Evolutionary conservation across 2,797 vertebrate genomes (phyloP), one percentile per base, ranked within the genome.

Genomic region (Oryzias dopingdopingensis): DNA sequence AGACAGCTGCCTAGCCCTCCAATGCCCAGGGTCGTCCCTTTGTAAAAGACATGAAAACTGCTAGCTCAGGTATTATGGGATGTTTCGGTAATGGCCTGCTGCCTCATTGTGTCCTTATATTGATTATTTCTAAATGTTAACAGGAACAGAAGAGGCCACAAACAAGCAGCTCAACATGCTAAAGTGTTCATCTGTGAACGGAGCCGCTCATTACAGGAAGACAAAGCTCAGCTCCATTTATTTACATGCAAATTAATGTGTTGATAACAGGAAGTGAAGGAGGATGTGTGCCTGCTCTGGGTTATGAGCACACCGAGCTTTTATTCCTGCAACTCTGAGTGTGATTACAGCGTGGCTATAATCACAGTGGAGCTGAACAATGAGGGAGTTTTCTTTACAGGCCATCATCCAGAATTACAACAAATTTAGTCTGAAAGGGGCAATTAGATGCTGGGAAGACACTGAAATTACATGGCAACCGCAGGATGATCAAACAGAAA

Each of bases 111-210:
- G n/a, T 57, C 37, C 23, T 17, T 37, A 42, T 46, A 16, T 42
- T 57, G 53, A 67, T 79, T 74, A 66, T 73, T 67, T 72, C 52
- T 62, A 80, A 81, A 85, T 80, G 76, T 70, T 51, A 63, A 46
- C 45, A 56, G 13, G 61, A 62, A 50, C 42, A 37, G 49, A 65
- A 73, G 65, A 63, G 45, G 54, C 62, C 62, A 63, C 37, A 29
- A 66, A 52, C 37, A 6, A 17, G 44, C 57, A 41, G 22, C 57
- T 4, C 42, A 64, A 62, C 13, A 45, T 55, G 49, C 53, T 76
- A 52, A 70, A 77, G 54, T 62, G 45, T 61, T 54, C 46, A 26
- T 67, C 58, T 49, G 57, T 48, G 56, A 46, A 45, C 14, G 42
- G 26, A 26, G 26, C 26, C 24, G 23, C 5, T 73, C 44, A 69